Evolutionary conservation across 2,113 vertebrate genomes (phyloP).

Genomic region (Corythornis madagascariensis): DNA sequence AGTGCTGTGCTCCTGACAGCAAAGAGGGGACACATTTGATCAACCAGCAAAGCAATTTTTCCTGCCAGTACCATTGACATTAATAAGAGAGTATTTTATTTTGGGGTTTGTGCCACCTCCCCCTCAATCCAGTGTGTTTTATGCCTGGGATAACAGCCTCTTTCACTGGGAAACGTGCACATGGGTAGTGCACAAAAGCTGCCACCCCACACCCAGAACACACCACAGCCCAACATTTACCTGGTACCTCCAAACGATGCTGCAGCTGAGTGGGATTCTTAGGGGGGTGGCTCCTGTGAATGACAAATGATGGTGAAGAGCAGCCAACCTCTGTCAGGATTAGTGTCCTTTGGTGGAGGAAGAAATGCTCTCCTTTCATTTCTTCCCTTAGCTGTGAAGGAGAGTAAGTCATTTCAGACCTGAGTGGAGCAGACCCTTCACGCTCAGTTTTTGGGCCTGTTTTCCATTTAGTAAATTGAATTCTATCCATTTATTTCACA

Average conservation of each 20-base stretch:
- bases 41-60: conserved; percentile 13
- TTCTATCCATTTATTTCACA: not conserved
- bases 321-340: not conserved
- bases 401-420: conserved; percentile 1
- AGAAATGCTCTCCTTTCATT: conserved; percentile 40
- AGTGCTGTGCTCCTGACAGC: not conserved
- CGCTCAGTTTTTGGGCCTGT: not conserved
- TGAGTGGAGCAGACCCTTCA: not conserved
- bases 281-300: not conserved
- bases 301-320: fast-evolving
- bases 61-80: not conserved
- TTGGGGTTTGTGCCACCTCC: not conserved
- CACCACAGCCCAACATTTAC: fast-evolving
- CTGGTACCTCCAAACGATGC: fast-evolving
- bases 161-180: fast-evolving
- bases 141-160: not conserved
- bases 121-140: fast-evolving
- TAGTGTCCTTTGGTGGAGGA: not conserved
- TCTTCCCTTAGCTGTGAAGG: conserved; percentile 25
- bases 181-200: not conserved
- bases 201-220: not conserved
- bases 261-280: fast-evolving
- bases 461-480: conserved; percentile 7
- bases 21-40: conserved; percentile 15
- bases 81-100: not conserved